phyloP scores from a whole-genome alignment of 1,140 invertebrate genomes.

The Pseudoatta argentina region DNA sequence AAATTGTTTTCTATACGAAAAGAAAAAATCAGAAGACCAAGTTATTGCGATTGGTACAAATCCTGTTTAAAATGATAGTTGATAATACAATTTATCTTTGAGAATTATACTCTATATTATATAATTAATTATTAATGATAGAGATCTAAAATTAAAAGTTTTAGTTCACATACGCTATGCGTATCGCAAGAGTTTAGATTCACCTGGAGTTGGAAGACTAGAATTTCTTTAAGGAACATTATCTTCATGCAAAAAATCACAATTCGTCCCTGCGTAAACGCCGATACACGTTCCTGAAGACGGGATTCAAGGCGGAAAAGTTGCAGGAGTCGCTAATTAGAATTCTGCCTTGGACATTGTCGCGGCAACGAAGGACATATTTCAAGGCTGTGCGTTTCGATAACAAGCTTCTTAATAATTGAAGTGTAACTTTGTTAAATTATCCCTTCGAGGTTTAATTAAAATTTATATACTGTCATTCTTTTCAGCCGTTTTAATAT shows the following conservation, averaged over 20 bases:
- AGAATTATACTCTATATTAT: neutral
- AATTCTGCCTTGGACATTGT: constrained; percentile 6
- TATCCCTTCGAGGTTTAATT: constrained; percentile 13
- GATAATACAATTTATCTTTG: neutral
- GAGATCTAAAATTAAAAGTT: neutral
- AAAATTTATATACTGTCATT: constrained; percentile 13
- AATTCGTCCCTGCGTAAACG: neutral
- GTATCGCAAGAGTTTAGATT: neutral
- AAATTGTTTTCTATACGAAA: neutral
- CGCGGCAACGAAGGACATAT: constrained; percentile 15
- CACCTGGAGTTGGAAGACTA: too few relatives aligned
- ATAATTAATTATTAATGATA: neutral
- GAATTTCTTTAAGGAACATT: neutral
- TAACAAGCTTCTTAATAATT: constrained; percentile 16
- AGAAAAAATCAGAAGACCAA: neutral
- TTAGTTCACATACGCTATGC: too few relatives aligned
- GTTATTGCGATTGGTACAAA: neutral
- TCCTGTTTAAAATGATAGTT: neutral
- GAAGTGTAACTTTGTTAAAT: constrained; percentile 39
- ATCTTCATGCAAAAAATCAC: neutral
- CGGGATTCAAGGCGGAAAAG: constrained; percentile 2
- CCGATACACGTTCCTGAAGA: neutral
- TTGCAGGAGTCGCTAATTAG: constrained; percentile 18
- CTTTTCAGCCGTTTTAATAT: constrained; percentile 15
- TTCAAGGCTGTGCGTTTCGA: constrained; percentile 9